Conservation (phyloP, 2,797 vertebrate species). For the Lepidocolaptes lacrymiger region DNA sequence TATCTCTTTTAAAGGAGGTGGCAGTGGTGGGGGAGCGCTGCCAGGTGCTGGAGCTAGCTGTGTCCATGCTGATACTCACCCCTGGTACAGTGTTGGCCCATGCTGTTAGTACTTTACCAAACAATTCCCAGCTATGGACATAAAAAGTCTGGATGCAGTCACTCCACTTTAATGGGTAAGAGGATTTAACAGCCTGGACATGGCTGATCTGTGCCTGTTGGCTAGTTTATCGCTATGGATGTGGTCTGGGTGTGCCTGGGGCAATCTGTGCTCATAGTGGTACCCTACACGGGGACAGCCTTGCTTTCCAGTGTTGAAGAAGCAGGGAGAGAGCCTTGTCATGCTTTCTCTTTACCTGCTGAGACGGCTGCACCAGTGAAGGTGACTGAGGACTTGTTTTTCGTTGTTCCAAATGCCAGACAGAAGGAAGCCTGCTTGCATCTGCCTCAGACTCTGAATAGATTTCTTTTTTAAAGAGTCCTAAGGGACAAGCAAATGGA, state of each 20-base stretch:
- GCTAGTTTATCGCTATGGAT: not conserved
- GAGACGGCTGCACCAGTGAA: not conserved
- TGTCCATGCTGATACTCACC: not conserved
- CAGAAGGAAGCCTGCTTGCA: not conserved
- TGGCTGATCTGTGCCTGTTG: not conserved
- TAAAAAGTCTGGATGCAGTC: not conserved
- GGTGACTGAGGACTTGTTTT: not conserved
- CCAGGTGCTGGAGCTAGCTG: not conserved
- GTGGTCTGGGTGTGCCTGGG: not conserved
- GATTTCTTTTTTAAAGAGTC: not conserved
- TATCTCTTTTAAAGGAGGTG: not conserved
- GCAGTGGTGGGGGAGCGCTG: not conserved
- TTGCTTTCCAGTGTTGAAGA: not conserved
- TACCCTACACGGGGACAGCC: not conserved
- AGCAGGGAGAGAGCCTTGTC: not conserved
- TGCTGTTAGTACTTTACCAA: not conserved
- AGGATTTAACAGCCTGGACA: not conserved
- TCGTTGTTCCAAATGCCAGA: not conserved
- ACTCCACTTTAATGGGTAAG: not conserved
- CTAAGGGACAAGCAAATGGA: not conserved
- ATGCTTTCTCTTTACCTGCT: not conserved
- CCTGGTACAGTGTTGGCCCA: not conserved
- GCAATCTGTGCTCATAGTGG: rapidly evolving
- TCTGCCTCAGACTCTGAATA: not conserved
- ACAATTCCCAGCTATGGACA: not conserved